These are phyloP conservation scores for Choreutis nemorana DNA, from an alignment of 2,888 invertebrate species.

Conservation along the genomic window DNA sequence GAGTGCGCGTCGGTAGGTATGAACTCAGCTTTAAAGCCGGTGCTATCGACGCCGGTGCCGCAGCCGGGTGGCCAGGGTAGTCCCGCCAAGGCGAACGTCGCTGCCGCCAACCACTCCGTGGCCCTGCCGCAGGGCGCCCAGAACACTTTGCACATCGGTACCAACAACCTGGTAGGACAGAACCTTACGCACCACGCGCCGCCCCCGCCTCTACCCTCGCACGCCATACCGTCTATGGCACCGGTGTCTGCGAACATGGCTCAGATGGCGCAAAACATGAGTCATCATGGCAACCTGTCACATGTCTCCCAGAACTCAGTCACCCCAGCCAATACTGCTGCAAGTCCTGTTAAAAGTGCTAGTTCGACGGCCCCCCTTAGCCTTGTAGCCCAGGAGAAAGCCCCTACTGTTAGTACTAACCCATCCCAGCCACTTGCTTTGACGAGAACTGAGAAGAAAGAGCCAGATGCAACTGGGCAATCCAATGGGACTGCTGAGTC, in stretches of 20 bases:
- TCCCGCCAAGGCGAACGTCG: constrained; percentile 52
- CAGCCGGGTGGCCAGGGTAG: constrained; percentile 52
- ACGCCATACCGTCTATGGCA: constrained; percentile 56
- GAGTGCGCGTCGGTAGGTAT: constrained; percentile 36
- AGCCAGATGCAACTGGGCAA: constrained; percentile 37
- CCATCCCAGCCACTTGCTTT: constrained; percentile 43
- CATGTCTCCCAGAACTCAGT: constrained; percentile 49
- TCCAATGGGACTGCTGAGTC: constrained; percentile 54
- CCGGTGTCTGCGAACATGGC: constrained; percentile 60
- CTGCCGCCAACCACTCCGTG: constrained; percentile 46
- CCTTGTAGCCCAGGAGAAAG: constrained; percentile 51
- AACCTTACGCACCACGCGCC: constrained; percentile 47
- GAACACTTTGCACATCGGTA: constrained; percentile 38
- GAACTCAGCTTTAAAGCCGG: constrained; percentile 71
- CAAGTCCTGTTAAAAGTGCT: constrained; percentile 39
- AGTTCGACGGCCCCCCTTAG: constrained; percentile 48
- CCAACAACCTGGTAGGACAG: constrained; percentile 42
- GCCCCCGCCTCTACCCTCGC: constrained; percentile 29
- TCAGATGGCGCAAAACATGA: constrained; percentile 62
- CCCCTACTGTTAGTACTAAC: constrained; percentile 13
- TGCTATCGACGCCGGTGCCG: constrained; percentile 55
- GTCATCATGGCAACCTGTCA: constrained; percentile 58
- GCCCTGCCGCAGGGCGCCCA: constrained; percentile 49
- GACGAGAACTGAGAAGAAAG: constrained; percentile 57
- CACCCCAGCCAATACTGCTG: constrained; percentile 31